phyloP scores from a whole-genome alignment of 2,113 vertebrate genomes.

The Mormyrus iriodes region DNA sequence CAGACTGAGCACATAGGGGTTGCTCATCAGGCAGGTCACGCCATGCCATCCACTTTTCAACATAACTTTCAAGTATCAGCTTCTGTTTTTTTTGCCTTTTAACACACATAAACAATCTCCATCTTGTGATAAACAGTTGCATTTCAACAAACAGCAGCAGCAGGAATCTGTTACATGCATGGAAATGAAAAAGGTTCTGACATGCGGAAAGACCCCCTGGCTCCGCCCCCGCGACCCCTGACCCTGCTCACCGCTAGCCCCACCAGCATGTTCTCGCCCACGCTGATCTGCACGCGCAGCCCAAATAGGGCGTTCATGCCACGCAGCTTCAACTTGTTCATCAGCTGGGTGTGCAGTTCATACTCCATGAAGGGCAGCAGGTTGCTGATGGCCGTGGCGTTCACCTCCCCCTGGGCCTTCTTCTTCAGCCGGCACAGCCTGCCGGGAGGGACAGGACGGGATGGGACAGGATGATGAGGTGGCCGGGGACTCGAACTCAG shows the following conservation, averaged over 20 bases:
- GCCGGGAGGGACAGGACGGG: not conserved
- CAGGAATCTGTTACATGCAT: not conserved
- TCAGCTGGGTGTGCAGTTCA: constrained; percentile 93
- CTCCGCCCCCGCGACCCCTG: not conserved
- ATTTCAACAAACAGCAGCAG: not conserved
- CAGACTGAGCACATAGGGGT: constrained; percentile 67
- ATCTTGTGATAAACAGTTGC: not conserved
- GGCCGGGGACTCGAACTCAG: not conserved
- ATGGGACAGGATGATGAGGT: not conserved
- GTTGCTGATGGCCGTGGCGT: constrained; percentile 89
- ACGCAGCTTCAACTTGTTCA: constrained; percentile 95
- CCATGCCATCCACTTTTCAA: not conserved
- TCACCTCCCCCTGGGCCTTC: constrained; percentile 93
- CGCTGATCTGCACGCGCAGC: constrained; percentile 86
- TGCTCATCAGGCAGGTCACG: not conserved
- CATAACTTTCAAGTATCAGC: not conserved
- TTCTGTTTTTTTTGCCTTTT: not conserved
- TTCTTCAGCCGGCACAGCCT: constrained; percentile 95
- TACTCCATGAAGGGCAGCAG: constrained; percentile 96
- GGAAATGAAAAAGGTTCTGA: not conserved
- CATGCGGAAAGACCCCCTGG: not conserved
- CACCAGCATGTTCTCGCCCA: constrained; percentile 94
- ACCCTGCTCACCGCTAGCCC: constrained; percentile 82
- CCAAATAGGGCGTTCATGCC: constrained; percentile 96
- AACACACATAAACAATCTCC: not conserved